A percentile compares a stretch with the other conserved stretches of the same genome.
These are phyloP conservation scores for Zosterops borbonicus DNA, from an alignment of 2,113 vertebrate genomes.

Conservation along the genomic window DNA sequence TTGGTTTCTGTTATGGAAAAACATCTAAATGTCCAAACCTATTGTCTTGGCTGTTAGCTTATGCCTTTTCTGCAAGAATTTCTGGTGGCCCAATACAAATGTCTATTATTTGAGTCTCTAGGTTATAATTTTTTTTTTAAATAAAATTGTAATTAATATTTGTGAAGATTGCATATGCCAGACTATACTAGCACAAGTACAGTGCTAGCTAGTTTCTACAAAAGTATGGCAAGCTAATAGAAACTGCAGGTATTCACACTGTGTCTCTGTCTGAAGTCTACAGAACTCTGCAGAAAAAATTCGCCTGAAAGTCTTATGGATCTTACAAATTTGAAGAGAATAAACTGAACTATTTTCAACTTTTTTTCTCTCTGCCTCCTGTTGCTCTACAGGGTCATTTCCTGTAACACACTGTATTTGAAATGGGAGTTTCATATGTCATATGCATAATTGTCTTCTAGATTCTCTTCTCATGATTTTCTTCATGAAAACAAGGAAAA, in stretches of 20 bases:
- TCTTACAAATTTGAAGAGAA: background rate
- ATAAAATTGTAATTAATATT: background rate
- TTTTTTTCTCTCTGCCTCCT: background rate
- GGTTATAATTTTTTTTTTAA: background rate
- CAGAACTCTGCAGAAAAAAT: background rate
- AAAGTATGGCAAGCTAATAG: background rate
- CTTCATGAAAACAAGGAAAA: background rate
- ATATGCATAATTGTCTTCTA: background rate
- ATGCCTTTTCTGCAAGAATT: background rate
- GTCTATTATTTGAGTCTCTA: background rate
- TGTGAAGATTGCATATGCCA: background rate
- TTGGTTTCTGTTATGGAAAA: background rate
- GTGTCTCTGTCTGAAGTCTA: background rate
- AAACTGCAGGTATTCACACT: background rate
- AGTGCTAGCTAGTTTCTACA: background rate
- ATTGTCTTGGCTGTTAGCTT: background rate
- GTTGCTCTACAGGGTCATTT: background rate
- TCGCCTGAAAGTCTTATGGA: background rate
- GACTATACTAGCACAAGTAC: background rate
- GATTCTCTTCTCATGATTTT: background rate
- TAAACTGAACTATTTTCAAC: background rate
- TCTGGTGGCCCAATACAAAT: background rate
- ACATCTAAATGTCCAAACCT: background rate
- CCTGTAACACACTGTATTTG: background rate
- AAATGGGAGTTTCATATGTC: background rate